These are phyloP conservation scores for Formica exsecta DNA, from an alignment of 1,140 invertebrate genomes.

Conservation along the genomic window DNA sequence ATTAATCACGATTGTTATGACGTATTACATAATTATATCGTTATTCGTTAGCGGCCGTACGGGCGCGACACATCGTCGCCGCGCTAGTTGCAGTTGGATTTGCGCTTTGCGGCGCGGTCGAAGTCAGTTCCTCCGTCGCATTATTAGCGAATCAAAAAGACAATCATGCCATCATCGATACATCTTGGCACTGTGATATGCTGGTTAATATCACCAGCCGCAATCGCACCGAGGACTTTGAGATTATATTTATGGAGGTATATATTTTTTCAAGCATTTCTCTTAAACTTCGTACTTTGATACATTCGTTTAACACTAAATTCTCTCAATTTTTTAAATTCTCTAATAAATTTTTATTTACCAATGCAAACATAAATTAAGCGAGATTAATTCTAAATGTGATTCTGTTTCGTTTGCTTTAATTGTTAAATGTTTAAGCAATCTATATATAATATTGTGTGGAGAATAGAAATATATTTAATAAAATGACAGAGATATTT, in stretches of 20 bases:
- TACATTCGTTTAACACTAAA: neutral
- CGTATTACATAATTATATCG: conserved; percentile 12
- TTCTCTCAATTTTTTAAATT: neutral
- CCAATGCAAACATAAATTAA: neutral
- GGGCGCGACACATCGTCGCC: conserved; percentile 86
- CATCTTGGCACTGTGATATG: conserved; percentile 85
- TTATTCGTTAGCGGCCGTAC: conserved; percentile 84
- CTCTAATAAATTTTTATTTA: conserved; percentile 5
- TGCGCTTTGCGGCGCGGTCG: conserved; percentile 87
- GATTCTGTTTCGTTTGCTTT: neutral
- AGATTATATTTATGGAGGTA: conserved; percentile 84
- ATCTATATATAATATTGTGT: neutral
- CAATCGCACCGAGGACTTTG: conserved; percentile 83
- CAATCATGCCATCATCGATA: conserved; percentile 85
- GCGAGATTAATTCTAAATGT: neutral
- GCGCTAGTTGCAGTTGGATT: conserved; percentile 87
- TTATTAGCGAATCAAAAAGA: conserved; percentile 86
- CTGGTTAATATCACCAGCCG: conserved; percentile 83
- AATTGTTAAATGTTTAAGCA: neutral
- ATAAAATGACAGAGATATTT: neutral
- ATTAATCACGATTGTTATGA: neutral
- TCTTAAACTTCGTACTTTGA: neutral
- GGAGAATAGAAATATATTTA: neutral
- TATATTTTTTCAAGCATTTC: neutral
- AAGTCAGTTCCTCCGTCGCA: conserved; percentile 87